Evolutionary conservation across 2,113 vertebrate species (phyloP), one percentile per base, ranked within the genome.

Genomic region (Girardinichthys multiradiatus): DNA sequence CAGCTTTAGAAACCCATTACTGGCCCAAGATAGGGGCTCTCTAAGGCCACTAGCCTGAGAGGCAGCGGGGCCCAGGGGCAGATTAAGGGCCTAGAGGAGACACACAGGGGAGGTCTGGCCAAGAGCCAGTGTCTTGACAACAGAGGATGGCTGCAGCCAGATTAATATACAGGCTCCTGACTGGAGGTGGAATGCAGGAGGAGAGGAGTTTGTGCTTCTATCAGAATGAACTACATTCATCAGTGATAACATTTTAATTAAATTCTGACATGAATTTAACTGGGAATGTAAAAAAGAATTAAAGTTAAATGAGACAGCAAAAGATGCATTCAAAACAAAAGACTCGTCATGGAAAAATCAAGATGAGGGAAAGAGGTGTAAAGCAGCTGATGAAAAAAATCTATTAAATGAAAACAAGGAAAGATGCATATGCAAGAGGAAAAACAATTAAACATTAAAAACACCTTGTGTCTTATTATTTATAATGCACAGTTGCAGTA

Each of bases 41-140:
- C 87, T 68, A 70, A 78, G 75, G 84, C 75, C 65, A 17, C 19
- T 42, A 87, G 90, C 89, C 86, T 79, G 64, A 57, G 86, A 85
- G 84, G 80, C 83, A 84, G 77, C 71, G 31, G 82, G 75, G 70
- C 68, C 72, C 59, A 1, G 33, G 63, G 87, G 73, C 82, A 86
- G 88, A 89, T 91, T 91, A 87, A 91, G 80, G 82, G 72, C 74
- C 76, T n/a, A 10, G 31, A 84, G 87, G 81, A 85, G 86, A 85
- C 84, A 83, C 86, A 82, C 81, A 68, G 73, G 39, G 69, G 72
- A 70, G 75, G 42, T 74, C 82, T 87, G 88, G 90, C 86, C 24
- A 4, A n/a, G 68, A 86, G 88, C 89, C 89, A 90, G 82, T 58
- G 80, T 86, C 72, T 73, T 72, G 72, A 57, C 83, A 77, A 66